A percentile compares a stretch with the other conserved stretches of the same genome.
Conservation (phyloP, 2,888 invertebrate genomes). For the Caenorhabditis japonica region DNA sequence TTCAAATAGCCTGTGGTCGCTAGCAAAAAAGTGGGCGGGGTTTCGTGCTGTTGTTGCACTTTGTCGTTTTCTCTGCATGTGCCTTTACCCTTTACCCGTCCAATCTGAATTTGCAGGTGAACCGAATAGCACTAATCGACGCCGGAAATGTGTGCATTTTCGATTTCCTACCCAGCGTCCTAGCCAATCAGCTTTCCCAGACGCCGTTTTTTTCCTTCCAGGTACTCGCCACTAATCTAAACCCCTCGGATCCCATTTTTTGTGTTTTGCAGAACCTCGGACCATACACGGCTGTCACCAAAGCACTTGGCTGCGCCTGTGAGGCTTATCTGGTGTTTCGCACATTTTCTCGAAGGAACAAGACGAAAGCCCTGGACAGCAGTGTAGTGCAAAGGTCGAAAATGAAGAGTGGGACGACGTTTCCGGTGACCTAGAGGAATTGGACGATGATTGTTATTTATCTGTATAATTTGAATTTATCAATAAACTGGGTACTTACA, state of each 20-base stretch:
- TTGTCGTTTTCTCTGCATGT: not conserved
- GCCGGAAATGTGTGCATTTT: slow-evolving; percentile 17
- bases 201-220: slow-evolving; percentile 22
- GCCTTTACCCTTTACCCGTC: not conserved
- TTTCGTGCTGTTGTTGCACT: too few relatives aligned
- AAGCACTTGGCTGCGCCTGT: slow-evolving; percentile 25
- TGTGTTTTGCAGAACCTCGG: slow-evolving; percentile 26
- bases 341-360: not conserved
- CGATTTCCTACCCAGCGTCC: slow-evolving; percentile 25
- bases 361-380: not conserved
- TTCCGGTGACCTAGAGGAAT: too few relatives aligned
- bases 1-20: too few relatives aligned
- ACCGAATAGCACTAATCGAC: slow-evolving; percentile 35
- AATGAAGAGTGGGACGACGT: too few relatives aligned
- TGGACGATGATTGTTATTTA: too few relatives aligned
- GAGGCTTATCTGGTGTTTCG: slow-evolving; percentile 20
- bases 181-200: slow-evolving; percentile 4
- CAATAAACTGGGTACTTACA: too few relatives aligned
- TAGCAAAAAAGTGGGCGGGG: not conserved
- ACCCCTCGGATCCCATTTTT: not conserved
- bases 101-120: slow-evolving; percentile 10
- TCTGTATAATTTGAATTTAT: too few relatives aligned
- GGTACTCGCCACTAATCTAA: not conserved
- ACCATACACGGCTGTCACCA: slow-evolving; percentile 21
- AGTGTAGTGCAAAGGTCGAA: too few relatives aligned